Conservation (phyloP, 1,140 invertebrate genomes). For the Chlorops oryzae region DNA sequence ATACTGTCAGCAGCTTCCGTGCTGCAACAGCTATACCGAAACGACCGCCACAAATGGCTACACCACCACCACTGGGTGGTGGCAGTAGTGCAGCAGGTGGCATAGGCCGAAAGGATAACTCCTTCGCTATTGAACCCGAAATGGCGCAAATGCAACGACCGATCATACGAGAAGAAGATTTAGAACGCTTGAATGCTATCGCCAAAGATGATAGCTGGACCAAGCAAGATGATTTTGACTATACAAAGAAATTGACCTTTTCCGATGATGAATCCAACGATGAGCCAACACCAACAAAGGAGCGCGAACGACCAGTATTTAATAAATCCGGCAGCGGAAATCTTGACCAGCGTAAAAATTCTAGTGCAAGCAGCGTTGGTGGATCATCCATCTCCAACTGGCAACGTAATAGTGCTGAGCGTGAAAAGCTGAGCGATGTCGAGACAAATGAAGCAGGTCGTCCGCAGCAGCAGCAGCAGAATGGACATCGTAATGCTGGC, state of each 20-base stretch:
- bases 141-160: slow-evolving; percentile 57
- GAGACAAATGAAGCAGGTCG: slow-evolving; percentile 19
- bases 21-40: slow-evolving; percentile 37
- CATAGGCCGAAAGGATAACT: slow-evolving; percentile 29
- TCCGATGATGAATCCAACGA: slow-evolving; percentile 77
- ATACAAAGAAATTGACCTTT: slow-evolving; percentile 89
- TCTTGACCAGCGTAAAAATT: slow-evolving; percentile 25
- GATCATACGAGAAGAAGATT: slow-evolving; percentile 87
- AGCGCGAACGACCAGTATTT: slow-evolving; percentile 20
- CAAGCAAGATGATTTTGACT: slow-evolving; percentile 87
- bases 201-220: slow-evolving; percentile 85
- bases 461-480: slow-evolving; percentile 41
- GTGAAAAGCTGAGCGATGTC: slow-evolving; percentile 36
- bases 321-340: slow-evolving; percentile 10
- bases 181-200: slow-evolving; percentile 86
- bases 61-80: slow-evolving; percentile 17
- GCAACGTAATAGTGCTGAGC: slow-evolving; percentile 41
- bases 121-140: slow-evolving; percentile 43
- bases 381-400: slow-evolving; percentile 11
- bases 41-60: slow-evolving; percentile 21
- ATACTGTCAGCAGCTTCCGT: slow-evolving; percentile 19
- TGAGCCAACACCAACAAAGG: slow-evolving; percentile 36
- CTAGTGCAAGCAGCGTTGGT: slow-evolving; percentile 12
- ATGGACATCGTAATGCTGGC: slow-evolving; percentile 37
- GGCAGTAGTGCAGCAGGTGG: slow-evolving; percentile 7